These are phyloP conservation scores for Chironomus tepperi DNA, from an alignment of 1,140 invertebrate species.

Conservation along the genomic window DNA sequence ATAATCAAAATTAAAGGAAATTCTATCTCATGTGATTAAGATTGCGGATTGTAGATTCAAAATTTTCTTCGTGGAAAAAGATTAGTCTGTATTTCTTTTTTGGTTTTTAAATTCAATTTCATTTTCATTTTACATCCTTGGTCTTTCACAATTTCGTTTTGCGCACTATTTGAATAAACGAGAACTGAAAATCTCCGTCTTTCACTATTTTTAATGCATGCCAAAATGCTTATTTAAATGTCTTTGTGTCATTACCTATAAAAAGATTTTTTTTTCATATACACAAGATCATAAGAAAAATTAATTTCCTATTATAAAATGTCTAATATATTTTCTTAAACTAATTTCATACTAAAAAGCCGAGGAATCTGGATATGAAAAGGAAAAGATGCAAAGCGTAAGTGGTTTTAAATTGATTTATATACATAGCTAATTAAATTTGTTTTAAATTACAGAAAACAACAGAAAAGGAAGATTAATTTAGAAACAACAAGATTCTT, in stretches of 20 bases:
- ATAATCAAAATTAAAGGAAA: not conserved
- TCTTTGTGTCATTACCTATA: not conserved
- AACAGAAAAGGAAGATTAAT: not conserved
- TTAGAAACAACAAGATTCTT: not conserved
- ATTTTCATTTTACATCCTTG: not conserved
- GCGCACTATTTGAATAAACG: not conserved
- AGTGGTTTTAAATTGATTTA: not conserved
- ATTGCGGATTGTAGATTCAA: not conserved
- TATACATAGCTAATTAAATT: not conserved
- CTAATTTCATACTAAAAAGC: not conserved
- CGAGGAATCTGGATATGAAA: not conserved
- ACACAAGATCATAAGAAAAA: no score
- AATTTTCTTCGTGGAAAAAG: not conserved
- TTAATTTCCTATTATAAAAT: no score
- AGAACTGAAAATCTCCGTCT: not conserved
- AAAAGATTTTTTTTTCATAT: no score
- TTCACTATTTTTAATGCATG: not conserved
- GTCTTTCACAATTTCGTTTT: not conserved
- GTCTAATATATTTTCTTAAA: not conserved
- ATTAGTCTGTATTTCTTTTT: not conserved
- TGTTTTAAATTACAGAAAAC: not conserved
- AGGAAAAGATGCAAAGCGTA: slow-evolving; percentile 12
- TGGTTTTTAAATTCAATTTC: not conserved
- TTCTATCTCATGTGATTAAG: not conserved
- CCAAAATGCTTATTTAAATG: not conserved